Evolutionary conservation across 2,113 vertebrate species (phyloP), one percentile per base, ranked within the genome.

Genomic region (Arvicanthis niloticus): DNA sequence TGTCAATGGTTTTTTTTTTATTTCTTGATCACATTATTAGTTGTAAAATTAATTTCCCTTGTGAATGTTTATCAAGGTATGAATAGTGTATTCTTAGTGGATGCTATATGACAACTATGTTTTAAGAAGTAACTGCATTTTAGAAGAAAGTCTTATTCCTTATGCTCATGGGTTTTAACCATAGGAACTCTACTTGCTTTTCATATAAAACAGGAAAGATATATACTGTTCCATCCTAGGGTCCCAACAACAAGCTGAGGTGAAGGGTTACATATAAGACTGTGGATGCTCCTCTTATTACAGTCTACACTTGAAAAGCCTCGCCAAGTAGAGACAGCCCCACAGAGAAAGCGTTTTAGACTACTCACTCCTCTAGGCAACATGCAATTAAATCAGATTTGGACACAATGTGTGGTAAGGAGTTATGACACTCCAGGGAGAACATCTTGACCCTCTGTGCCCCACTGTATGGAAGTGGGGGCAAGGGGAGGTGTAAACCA

Each of bases 111-210:
- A 24, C 92, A 42, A 37, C 17, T 86, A 81, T 29, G 51, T 60
- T 86, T 94, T 45, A 82, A 45, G 34, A 85, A 88, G 37, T 26
- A 91, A 58, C 87, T 29, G 34, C n/a, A 75, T 91, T 60, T 48
- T 88, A 67, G 13, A 88, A 15, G 42, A 87, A 84, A 16, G 51
- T 17, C 53, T 96, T 89, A 4, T 2, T 56, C 4, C 67, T 42
- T 78, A 17, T 40, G 91, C 62, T 94, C 16, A 89, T 81, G n/a
- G 7, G 24, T 70, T 96, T 92, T 90, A 62, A 37, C 84, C 67
- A 42, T 17, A 53, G 29, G 10, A 88, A 86, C 17, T 1, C 17
- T 68, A 42, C 45, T 2, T 17, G 24, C 7, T 42, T 89, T 96
- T 93, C 13, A 81, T 15, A 94, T 3, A 60, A 10, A 37, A 96